Evolutionary conservation across 2,113 vertebrate species (phyloP).

Genomic region (Bubalus kerabau): DNA sequence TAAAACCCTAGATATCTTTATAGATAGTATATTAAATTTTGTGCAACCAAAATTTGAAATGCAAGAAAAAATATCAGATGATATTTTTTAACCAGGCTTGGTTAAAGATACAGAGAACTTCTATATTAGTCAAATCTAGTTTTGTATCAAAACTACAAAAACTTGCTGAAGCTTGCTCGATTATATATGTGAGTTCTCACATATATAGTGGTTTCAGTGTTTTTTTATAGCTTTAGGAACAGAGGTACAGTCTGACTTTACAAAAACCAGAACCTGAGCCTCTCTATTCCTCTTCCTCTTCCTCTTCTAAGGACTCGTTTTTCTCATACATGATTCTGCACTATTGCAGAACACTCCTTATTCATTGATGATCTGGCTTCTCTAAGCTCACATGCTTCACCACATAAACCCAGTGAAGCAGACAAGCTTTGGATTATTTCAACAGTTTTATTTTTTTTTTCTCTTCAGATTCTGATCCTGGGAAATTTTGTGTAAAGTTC

Average conservation of each 20-base stretch:
- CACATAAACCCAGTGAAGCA: not conserved
- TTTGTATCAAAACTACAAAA: not conserved
- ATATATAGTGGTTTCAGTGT: not conserved
- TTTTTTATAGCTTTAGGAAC: not conserved
- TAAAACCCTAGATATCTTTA: not conserved
- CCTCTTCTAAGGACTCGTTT: fast-evolving
- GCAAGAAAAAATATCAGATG: not conserved
- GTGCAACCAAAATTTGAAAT: not conserved
- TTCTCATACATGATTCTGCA: not conserved
- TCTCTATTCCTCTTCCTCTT: not conserved
- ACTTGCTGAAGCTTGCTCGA: not conserved
- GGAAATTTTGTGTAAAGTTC: not conserved
- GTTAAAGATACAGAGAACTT: not conserved
- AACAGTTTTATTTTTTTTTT: not conserved
- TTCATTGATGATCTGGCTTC: not conserved
- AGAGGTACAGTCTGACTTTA: not conserved
- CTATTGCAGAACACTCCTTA: fast-evolving
- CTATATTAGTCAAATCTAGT: not conserved
- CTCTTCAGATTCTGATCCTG: not conserved
- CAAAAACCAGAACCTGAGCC: not conserved
- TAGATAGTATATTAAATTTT: not conserved
- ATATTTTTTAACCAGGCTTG: too few species aligned
- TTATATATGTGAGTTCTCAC: not conserved
- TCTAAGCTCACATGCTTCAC: not conserved
- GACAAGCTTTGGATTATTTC: not conserved